A percentile compares a stretch with the other conserved stretches of the same genome.
phyloP scores from a whole-genome alignment of 1,140 invertebrate species.

The Aphelenchoides besseyi region DNA sequence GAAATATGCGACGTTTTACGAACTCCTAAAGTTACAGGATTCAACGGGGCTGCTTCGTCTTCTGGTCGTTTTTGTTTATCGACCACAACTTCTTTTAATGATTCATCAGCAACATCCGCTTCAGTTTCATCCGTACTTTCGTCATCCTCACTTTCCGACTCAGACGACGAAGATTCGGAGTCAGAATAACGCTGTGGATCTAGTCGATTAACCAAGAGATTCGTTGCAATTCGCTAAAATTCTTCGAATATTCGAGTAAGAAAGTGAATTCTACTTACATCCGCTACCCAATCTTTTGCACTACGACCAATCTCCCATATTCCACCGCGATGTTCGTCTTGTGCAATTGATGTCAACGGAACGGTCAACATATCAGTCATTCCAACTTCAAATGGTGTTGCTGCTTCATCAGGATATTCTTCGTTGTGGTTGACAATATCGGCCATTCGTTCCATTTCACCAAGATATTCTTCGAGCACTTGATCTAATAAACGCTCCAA shows the following conservation, averaged over 20 bases:
- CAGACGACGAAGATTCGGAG: slow-evolving; percentile 24
- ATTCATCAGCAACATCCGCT: not conserved
- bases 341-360: slow-evolving; percentile 41
- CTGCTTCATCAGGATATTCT: slow-evolving; percentile 49
- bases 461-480: slow-evolving; percentile 56
- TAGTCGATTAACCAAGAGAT: slow-evolving; percentile 36
- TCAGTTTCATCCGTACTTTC: not conserved
- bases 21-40: not conserved
- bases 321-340: slow-evolving; percentile 23
- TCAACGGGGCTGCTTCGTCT: not conserved
- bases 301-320: slow-evolving; percentile 32
- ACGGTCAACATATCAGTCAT: slow-evolving; percentile 56
- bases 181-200: slow-evolving; percentile 34
- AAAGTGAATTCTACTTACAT: slow-evolving; percentile 6
- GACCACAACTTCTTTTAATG: slow-evolving; percentile 4
- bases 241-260: not conserved
- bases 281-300: slow-evolving; percentile 54
- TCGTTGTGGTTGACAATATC: slow-evolving; percentile 42
- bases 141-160: slow-evolving; percentile 27
- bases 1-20: not conserved
- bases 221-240: slow-evolving; percentile 33
- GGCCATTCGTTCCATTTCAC: slow-evolving; percentile 61
- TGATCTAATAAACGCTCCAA: slow-evolving; percentile 51
- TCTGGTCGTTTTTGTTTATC: not conserved
- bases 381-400: slow-evolving; percentile 54